Evolutionary conservation across 2,888 invertebrate genomes (phyloP).

Genomic region (Xestia xanthographa): DNA sequence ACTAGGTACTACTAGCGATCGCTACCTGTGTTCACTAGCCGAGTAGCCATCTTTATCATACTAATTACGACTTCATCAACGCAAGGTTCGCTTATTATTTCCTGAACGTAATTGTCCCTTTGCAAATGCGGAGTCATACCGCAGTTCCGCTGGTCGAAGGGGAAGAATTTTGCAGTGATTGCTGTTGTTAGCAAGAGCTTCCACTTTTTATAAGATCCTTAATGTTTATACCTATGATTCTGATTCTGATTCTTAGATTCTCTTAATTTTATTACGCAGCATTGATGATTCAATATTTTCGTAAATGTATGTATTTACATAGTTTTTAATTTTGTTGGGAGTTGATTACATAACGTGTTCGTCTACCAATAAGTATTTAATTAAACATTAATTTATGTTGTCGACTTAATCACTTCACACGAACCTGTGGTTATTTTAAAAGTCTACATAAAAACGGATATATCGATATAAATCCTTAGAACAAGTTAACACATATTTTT

Average conservation of each 20-base stretch:
- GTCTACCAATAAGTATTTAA: background rate
- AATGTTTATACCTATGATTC: no score
- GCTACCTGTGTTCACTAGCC: constrained; percentile 62
- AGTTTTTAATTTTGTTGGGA: background rate
- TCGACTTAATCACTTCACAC: background rate
- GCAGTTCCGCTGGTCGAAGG: constrained; percentile 39
- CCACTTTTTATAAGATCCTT: no score
- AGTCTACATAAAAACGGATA: constrained; percentile 4
- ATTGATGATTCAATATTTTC: background rate
- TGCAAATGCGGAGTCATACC: constrained; percentile 38
- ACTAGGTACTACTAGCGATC: constrained; percentile 44
- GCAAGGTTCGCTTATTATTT: constrained; percentile 51
- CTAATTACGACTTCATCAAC: constrained; percentile 58
- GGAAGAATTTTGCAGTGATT: constrained; percentile 16
- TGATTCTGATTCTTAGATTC: no score
- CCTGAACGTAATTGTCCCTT: constrained; percentile 55
- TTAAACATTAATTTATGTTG: background rate
- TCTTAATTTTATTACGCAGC: background rate
- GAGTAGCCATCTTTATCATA: constrained; percentile 48
- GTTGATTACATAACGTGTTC: background rate
- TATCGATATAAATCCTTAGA: constrained; percentile 40
- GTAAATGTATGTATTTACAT: background rate
- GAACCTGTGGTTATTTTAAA: background rate
- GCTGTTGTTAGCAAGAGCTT: no score
- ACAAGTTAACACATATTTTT: constrained; percentile 26